Base-by-base conservation (phyloP, 2,888 invertebrate genomes). In the Euzetes globulus region DNA sequence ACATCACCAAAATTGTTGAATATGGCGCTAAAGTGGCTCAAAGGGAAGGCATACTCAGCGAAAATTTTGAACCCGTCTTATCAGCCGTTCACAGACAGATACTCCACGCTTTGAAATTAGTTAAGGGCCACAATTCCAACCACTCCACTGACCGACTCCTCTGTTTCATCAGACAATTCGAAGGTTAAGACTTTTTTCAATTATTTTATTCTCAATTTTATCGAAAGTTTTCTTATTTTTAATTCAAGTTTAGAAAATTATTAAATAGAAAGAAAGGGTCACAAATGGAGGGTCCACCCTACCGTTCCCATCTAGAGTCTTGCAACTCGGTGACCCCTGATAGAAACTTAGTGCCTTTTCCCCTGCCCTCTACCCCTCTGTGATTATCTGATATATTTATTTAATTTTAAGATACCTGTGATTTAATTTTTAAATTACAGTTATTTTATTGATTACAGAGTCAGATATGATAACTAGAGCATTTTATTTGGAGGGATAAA, bases 81-180 rank as follows among this genome's bases (percentile, higher is more conserved):
- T 75, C 72, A 76, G 79, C 78, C 22, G 79, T 79, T 17, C 78
- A 79, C 75, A 75, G 75, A 37, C 79, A 79, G 58, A 65, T 79
- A 47, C 74, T 78, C 11, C 76, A 77, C 50, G 79, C 79, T 0
- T 71, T 79, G 9, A 63, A 76, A 22, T 72, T 78, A 41, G 77
- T 77, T 1, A 73, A 76, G 6, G 65, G 19, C 11, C 33, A 72
- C 19, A 47, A 72, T 25, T 45, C 19, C 1, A 47, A 13, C 13
- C 27, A 71, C 13, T 17, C 72, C n/a, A 37, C 58, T 6, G 74
- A 74, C 45, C 29, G 78, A 70, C 75, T 79, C n/a, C 45, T 79
- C 0, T 79, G 79, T 37, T 77, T 78, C 22, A 72, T 79, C 27
- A 72, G 79, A 19, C 79, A 78, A 73, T 76, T 79, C 7, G 79